phyloP scores from a whole-genome alignment of 2,888 invertebrate genomes.

The Trissoscelio sp. region DNA sequence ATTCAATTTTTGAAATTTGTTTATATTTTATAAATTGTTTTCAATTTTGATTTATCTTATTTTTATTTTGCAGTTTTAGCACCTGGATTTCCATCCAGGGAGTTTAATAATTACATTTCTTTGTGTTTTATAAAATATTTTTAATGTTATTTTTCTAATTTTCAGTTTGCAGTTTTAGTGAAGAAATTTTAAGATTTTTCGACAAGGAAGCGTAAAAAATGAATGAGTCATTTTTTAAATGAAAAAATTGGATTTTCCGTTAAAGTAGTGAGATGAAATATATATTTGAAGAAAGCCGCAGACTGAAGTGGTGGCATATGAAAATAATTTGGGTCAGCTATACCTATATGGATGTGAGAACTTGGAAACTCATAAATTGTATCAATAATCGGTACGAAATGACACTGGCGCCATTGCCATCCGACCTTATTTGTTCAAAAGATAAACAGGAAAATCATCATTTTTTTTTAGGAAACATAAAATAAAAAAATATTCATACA shows the following conservation, averaged over 20 bases:
- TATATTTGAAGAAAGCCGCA: slow-evolving; percentile 42
- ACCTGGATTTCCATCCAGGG: neutral
- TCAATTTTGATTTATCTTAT: neutral
- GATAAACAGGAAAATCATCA: slow-evolving; percentile 4
- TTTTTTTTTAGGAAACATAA: too few species aligned
- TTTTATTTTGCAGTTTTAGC: neutral
- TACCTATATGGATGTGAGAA: slow-evolving; percentile 52
- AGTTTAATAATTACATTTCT: too few species aligned
- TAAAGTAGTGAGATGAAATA: slow-evolving; percentile 10
- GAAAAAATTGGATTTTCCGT: slow-evolving; percentile 5
- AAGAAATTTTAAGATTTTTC: neutral
- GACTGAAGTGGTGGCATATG: slow-evolving; percentile 52
- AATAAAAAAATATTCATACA: neutral
- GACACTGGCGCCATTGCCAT: slow-evolving; percentile 54
- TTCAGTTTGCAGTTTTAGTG: too few species aligned
- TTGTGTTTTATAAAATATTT: too few species aligned
- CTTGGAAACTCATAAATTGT: slow-evolving; percentile 45
- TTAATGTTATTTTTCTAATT: neutral
- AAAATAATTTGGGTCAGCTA: slow-evolving; percentile 55
- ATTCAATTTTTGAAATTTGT: neutral
- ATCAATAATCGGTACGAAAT: slow-evolving; percentile 30
- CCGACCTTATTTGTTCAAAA: slow-evolving; percentile 11
- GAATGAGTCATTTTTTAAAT: neutral
- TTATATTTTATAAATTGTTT: neutral
- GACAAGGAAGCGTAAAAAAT: neutral